Evolutionary conservation across 2,888 invertebrate species (phyloP), one percentile per base, ranked within the genome.

Genomic region (Drosophila meridionalis): DNA sequence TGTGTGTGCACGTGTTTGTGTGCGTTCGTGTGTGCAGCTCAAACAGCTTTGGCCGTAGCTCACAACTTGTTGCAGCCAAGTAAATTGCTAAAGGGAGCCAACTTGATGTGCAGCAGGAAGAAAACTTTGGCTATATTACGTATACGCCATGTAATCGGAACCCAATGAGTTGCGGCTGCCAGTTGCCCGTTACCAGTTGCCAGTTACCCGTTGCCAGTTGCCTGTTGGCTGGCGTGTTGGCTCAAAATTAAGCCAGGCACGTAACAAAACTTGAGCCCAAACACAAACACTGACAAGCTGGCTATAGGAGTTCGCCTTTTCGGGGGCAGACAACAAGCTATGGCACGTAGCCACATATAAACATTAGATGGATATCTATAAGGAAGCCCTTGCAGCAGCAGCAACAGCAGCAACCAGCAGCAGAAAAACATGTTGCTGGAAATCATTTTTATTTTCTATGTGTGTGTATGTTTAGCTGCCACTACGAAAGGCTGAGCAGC

Each of bases 31-130:
- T 55, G 30, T 61, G 28, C 47, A 58, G 34, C 50, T 42, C 48
- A 20, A 26, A 55, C 55, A 50, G 40, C 36, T 36, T 50, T 47
- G 32, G 34, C 66, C 59, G 36, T 65, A 47, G 34, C 63, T 59
- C 50, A 12, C 74, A 78, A 84, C 83, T 84, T 84, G 83, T 84
- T 84, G 83, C 88, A 72, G 78, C 69, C 53, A 69, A 52, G 58
- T 58, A 73, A 73, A 72, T 55, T 64, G 64, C 63, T 48, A 58
- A 45, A 58, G 47, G 30, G 61, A 69, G 36, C 34, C 67, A 69
- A 60, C 64, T 69, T 75, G 36, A 58, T 69, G 58, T 78, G 75
- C 78, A 67, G 43, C 38, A 30, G 55, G 57, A 61, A 59, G 56
- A 65, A 57, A 78, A 69, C 32, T 76, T 82, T 58, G 48, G 68